These are phyloP conservation scores for Phaetusa simplex DNA, from an alignment of 2,113 vertebrate genomes.

Conservation along the genomic window DNA sequence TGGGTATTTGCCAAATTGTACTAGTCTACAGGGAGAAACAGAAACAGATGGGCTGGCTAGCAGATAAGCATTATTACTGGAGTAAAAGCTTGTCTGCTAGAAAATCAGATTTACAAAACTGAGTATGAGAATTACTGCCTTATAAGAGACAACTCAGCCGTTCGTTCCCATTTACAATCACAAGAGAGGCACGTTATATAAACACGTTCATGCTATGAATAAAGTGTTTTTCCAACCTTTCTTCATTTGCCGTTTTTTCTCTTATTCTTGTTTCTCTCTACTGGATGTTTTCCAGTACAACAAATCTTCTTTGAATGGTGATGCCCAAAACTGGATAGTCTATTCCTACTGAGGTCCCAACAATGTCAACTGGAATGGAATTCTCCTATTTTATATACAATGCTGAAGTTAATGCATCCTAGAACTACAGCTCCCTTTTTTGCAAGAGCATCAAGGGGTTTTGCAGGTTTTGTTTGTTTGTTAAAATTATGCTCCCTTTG, in stretches of 20 bases:
- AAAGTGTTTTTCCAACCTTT: background rate
- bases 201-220: background rate
- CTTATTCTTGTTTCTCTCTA: background rate
- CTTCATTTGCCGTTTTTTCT: rapidly evolving
- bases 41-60: background rate
- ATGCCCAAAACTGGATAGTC: background rate
- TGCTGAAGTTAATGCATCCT: background rate
- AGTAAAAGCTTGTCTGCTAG: background rate
- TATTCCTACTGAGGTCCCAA: background rate
- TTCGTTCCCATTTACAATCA: background rate
- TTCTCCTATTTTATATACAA: background rate
- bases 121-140: background rate
- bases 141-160: background rate
- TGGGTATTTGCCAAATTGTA: background rate
- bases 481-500: background rate
- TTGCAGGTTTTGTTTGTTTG: background rate
- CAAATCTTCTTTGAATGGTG: background rate
- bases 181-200: background rate
- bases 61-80: background rate
- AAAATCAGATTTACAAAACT: slow-evolving; percentile 11
- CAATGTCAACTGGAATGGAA: background rate
- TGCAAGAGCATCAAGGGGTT: rapidly evolving
- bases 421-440: background rate
- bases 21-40: background rate
- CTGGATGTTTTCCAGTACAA: background rate